Percentiles rank a stretch among this genome's conserved stretches.
Evolutionary conservation across 1,140 invertebrate species (phyloP).

Genomic region (Eubasilissa regina): DNA sequence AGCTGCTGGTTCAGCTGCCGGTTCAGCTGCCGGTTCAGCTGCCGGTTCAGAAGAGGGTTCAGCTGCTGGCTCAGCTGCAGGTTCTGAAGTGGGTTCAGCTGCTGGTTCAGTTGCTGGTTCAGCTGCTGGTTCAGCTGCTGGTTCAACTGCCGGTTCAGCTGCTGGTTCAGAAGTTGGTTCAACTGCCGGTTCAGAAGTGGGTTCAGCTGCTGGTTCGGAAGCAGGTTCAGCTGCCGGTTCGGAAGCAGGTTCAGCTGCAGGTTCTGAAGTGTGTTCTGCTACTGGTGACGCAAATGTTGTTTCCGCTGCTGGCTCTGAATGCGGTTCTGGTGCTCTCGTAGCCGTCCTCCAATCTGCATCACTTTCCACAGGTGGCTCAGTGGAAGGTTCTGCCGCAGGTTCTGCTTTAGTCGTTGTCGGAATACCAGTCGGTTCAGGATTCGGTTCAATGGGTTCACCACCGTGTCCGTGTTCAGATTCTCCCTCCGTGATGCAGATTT

Average conservation of each 20-base stretch:
- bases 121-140: slow-evolving; percentile 61
- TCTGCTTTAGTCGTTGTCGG: slow-evolving; percentile 62
- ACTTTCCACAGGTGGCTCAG: slow-evolving; percentile 61
- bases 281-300: slow-evolving; percentile 55
- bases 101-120: slow-evolving; percentile 59
- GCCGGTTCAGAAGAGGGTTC: slow-evolving; percentile 54
- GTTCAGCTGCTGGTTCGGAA: slow-evolving; percentile 54
- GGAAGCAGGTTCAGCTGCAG: slow-evolving; percentile 58
- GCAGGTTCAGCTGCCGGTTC: slow-evolving; percentile 49
- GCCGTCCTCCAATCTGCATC: slow-evolving; percentile 56
- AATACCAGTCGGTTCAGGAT: slow-evolving; percentile 61
- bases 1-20: slow-evolving; percentile 60
- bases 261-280: slow-evolving; percentile 61
- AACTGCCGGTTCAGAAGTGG: slow-evolving; percentile 47
- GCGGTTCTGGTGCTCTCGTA: slow-evolving; percentile 60
- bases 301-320: slow-evolving; percentile 62
- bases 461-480: slow-evolving; percentile 18
- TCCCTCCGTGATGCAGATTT: slow-evolving; percentile 41
- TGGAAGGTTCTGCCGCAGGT: slow-evolving; percentile 56
- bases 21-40: slow-evolving; percentile 59
- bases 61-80: slow-evolving; percentile 55
- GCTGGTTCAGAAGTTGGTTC: slow-evolving; percentile 49
- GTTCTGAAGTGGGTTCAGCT: slow-evolving; percentile 62
- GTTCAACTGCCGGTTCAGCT: slow-evolving; percentile 62
- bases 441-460: slow-evolving; percentile 51